Evolutionary conservation across 1,140 invertebrate genomes (phyloP).

Genomic region (Drosophila repleta): DNA sequence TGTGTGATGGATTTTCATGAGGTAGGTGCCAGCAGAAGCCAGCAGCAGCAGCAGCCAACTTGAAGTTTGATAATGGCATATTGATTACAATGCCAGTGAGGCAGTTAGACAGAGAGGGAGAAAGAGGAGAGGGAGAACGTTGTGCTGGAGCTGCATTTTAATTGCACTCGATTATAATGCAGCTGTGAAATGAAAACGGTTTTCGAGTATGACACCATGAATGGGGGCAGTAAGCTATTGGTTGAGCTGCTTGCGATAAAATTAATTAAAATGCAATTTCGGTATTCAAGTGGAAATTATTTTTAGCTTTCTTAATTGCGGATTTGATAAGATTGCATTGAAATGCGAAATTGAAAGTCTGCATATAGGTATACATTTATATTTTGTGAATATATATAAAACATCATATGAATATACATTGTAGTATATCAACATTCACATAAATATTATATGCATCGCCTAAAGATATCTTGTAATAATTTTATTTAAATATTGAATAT

Average conservation of each 20-base stretch:
- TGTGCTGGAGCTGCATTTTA: constrained; percentile 4
- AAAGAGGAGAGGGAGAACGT: background rate
- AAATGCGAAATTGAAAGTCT: background rate
- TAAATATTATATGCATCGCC: too few relatives aligned
- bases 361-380: too few relatives aligned
- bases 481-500: too few relatives aligned
- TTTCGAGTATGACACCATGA: background rate
- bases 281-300: background rate
- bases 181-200: constrained; percentile 7
- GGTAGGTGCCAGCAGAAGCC: constrained; percentile 3
- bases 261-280: background rate
- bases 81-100: constrained; percentile 20
- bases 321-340: background rate
- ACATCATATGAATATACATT: too few relatives aligned
- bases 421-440: too few relatives aligned
- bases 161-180: constrained; percentile 34
- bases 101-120: background rate
- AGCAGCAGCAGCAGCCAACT: background rate
- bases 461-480: too few relatives aligned
- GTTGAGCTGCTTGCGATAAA: background rate
- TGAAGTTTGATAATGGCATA: constrained; percentile 27
- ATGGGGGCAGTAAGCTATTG: background rate
- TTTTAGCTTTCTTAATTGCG: background rate
- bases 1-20: constrained; percentile 26
- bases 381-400: too few relatives aligned